Conservation (phyloP, 1,140 invertebrate species). For the Conopomorpha cramerella region DNA sequence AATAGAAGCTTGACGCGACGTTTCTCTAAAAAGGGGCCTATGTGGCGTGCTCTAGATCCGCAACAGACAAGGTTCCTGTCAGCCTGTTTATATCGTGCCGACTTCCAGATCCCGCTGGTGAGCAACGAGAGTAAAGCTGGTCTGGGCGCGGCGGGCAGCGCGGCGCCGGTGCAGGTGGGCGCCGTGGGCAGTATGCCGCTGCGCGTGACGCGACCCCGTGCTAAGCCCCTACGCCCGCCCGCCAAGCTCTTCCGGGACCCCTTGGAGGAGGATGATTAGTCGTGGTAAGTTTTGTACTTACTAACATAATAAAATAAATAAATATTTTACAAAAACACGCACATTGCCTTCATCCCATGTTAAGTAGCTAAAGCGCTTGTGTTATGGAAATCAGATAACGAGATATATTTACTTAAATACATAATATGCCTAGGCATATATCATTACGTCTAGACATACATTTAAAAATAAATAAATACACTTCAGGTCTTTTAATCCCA, state of each 20-base stretch:
- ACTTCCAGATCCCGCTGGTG: constrained; percentile 40
- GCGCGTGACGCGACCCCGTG: constrained; percentile 22
- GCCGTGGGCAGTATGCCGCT: constrained; percentile 21
- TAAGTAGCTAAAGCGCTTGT: too few species aligned
- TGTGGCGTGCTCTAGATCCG: too few species aligned
- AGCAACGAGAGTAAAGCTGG: constrained; percentile 44
- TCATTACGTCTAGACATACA: too few species aligned
- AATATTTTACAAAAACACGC: too few species aligned
- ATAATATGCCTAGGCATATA: too few species aligned
- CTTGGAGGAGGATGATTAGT: constrained; percentile 22
- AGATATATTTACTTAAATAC: too few species aligned
- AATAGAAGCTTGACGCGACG: too few species aligned
- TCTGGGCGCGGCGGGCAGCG: constrained; percentile 18
- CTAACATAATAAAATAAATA: not conserved
- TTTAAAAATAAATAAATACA: too few species aligned
- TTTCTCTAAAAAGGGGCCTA: too few species aligned
- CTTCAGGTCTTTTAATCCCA: too few species aligned
- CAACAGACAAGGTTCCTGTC: too few species aligned
- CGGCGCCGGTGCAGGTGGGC: constrained; percentile 1
- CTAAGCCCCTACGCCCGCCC: constrained; percentile 39
- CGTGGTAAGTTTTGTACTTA: constrained; percentile 2
- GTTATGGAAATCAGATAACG: not conserved
- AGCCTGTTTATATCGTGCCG: constrained; percentile 4
- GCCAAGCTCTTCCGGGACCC: constrained; percentile 36
- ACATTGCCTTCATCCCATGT: too few species aligned